Base-by-base conservation (phyloP, 2,113 vertebrate species). In the Sinosuthora webbiana region DNA sequence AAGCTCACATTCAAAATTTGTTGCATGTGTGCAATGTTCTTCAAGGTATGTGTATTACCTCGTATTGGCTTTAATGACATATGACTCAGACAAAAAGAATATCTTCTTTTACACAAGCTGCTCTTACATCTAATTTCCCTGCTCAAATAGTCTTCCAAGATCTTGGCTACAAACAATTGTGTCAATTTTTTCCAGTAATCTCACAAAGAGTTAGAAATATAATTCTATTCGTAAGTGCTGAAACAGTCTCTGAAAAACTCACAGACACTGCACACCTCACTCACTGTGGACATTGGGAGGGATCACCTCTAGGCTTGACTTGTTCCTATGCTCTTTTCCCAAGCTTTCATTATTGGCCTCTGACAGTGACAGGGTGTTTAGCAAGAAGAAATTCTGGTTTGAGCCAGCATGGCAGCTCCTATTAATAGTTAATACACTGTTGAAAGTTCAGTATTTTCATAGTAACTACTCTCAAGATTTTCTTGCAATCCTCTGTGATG, bases 391-490 rank as follows among this genome's bases (percentile, higher is more conserved):
- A 53, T 74, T 86, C 52, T 74, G 39, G 8, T 77, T 83, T 80
- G 63, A 95, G 75, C 50, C 55, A 96, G 68, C 50, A 92, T 59
- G 42, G 79, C 42, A 76, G 35, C 35, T 88, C 79, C 60, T 81
- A 42, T 55, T 42, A 83, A 93, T 24, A 90, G 90, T 31, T 94
- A 96, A 83, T 52, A 74, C 39, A 35, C 42, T 77, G 88, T 52
- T 88, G 83, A 93, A 97, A 96, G 83, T 86, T 89, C 60, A 91
- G 24, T 71, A 84, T 88, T 94, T 86, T 93, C 52, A 83, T 86
- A 60, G 27, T 77, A 74, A 37, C 83, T 88, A 83, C 31, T 75
- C 75, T 88, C 68, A 86, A 70, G 24, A 55, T 83, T 93, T 93
- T 75, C 82, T 74, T 80, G 83, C 55, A 85, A 39, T 80, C n/a